Evolutionary conservation across 2,797 vertebrate species (phyloP).

Genomic region (Ctenopoma kingsleyae): DNA sequence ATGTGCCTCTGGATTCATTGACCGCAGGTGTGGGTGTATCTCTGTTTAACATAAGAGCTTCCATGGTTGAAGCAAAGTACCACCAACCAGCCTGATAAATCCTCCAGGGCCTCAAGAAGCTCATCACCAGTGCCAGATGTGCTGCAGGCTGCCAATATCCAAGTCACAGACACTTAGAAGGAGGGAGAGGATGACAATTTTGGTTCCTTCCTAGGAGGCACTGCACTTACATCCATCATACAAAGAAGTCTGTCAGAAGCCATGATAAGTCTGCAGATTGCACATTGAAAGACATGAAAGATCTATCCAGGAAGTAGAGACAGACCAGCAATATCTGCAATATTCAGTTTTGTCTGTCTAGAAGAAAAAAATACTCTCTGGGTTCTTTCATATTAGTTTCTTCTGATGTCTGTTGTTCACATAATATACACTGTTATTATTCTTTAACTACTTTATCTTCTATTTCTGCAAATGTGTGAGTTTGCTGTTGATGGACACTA

Average conservation of each 20-base stretch:
- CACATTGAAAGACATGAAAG: constrained; percentile 34
- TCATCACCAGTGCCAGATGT: constrained; percentile 50
- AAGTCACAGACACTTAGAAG: constrained; percentile 14
- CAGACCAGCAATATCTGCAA: background rate
- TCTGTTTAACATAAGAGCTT: constrained; percentile 29
- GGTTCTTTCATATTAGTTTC: too few relatives aligned
- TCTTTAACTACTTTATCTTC: too few relatives aligned
- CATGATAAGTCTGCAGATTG: constrained; percentile 46
- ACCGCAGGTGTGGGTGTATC: constrained; percentile 22
- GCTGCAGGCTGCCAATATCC: constrained; percentile 49
- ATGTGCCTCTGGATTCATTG: constrained; percentile 1
- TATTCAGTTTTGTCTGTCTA: background rate
- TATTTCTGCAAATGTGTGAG: too few relatives aligned
- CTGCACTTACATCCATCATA: constrained; percentile 47
- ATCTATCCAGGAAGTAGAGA: constrained; percentile 1
- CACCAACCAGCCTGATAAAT: constrained; percentile 16
- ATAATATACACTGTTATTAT: too few relatives aligned
- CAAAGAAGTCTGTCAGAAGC: constrained; percentile 36
- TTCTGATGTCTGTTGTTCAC: too few relatives aligned
- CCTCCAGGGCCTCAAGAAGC: constrained; percentile 49
- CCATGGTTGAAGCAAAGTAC: constrained; percentile 9
- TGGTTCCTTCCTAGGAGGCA: constrained; percentile 30
- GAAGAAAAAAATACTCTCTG: background rate
- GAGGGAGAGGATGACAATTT: constrained; percentile 35
- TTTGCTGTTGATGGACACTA: too few relatives aligned